Conservation (phyloP, 1,140 invertebrate genomes). For the Delia radicum region DNA sequence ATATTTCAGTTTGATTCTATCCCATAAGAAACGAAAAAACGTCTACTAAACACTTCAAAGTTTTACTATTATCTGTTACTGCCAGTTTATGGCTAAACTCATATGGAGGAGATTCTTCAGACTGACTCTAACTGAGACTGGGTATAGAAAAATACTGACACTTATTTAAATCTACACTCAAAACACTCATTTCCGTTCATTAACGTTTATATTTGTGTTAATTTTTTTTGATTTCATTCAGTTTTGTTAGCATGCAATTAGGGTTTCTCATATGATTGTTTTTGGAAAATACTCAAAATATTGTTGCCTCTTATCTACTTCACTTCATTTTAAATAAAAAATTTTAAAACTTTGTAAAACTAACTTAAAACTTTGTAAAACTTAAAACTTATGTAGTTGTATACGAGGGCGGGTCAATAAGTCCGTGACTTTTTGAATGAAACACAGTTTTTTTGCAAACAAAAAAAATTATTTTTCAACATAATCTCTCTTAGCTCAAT, state of each 20-base stretch:
- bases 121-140: not conserved
- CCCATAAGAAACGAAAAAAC: not conserved
- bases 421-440: too few species aligned
- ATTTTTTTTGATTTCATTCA: not conserved
- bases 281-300: too few species aligned
- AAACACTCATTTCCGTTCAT: slow-evolving; percentile 1
- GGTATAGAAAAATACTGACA: not conserved
- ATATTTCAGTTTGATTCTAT: not conserved
- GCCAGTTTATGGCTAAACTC: not conserved
- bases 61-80: not conserved
- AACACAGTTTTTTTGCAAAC: too few species aligned
- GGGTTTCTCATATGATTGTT: too few species aligned
- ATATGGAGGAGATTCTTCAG: not conserved
- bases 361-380: too few species aligned
- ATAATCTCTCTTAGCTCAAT: too few species aligned
- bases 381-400: too few species aligned
- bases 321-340: too few species aligned
- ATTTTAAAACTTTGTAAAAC: too few species aligned
- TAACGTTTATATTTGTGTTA: not conserved
- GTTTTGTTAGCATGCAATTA: not conserved
- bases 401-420: too few species aligned
- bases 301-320: too few species aligned
- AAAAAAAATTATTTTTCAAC: too few species aligned
- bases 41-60: slow-evolving; percentile 6
- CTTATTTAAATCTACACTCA: not conserved